Evolutionary conservation across 35 echinoderm and acorn worm species (phyloP).

Genomic region (Apostichopus parvimensis): DNA sequence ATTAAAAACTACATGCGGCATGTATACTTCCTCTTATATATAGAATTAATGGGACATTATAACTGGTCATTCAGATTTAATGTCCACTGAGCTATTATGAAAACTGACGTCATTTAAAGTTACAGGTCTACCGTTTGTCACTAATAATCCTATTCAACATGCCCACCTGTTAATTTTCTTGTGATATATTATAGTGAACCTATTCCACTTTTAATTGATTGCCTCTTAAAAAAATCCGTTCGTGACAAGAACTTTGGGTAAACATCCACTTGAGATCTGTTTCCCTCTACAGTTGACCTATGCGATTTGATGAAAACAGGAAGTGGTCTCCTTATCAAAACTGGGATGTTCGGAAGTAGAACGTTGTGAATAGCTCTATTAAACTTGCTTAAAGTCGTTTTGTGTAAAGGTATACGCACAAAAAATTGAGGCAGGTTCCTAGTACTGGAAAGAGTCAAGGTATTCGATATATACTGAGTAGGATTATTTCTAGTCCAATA

Average conservation of each 20-base stretch:
- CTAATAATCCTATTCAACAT: background rate
- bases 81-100: too few species aligned
- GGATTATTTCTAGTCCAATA: too few species aligned
- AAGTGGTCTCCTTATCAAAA: conserved; percentile 34
- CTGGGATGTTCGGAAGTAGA: conserved; percentile 13
- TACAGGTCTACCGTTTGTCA: background rate
- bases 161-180: conserved; percentile 28
- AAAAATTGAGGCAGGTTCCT: too few species aligned
- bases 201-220: background rate
- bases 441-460: too few species aligned
- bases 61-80: too few species aligned
- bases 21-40: too few species aligned
- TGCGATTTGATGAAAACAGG: conserved; percentile 18
- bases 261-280: conserved; percentile 21
- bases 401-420: too few species aligned
- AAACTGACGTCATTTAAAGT: background rate
- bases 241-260: conserved; percentile 32
- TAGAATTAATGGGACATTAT: too few species aligned
- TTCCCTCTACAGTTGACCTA: background rate
- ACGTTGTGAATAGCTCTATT: conserved; percentile 11
- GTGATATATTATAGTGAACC: conserved; percentile 18
- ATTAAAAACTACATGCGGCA: too few species aligned
- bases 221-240: conserved; percentile 19
- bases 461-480: too few species aligned
- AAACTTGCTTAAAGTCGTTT: conserved; percentile 26